phyloP scores from a whole-genome alignment of 2,888 invertebrate species.

The Nesidiocoris tenuis region DNA sequence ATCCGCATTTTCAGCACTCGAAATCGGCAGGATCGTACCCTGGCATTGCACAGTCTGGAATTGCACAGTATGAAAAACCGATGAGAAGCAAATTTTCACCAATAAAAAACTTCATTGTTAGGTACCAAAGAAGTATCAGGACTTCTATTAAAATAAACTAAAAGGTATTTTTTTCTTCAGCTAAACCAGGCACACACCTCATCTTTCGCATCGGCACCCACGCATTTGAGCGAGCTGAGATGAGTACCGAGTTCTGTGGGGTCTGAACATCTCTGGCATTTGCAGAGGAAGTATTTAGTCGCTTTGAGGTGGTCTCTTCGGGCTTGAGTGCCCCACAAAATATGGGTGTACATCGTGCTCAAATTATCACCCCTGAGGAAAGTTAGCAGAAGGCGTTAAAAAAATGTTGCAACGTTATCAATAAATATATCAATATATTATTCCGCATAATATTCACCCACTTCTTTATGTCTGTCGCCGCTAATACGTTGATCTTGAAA shows the following conservation, averaged over 20 bases:
- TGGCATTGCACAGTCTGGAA: conserved; percentile 40
- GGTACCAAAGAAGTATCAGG: no score
- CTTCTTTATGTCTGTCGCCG: conserved; percentile 66
- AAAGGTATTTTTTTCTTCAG: not conserved
- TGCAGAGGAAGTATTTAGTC: conserved; percentile 77
- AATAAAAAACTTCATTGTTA: no score
- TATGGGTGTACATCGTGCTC: conserved; percentile 83
- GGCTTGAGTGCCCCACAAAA: conserved; percentile 81
- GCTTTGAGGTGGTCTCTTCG: conserved; percentile 74
- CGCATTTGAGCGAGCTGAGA: conserved; percentile 69
- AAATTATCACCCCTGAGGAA: conserved; percentile 66
- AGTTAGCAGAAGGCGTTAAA: not conserved
- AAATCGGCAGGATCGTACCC: conserved; percentile 63
- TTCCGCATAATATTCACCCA: conserved; percentile 46
- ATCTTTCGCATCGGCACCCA: conserved; percentile 51
- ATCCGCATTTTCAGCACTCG: conserved; percentile 68
- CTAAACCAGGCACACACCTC: conserved; percentile 21
- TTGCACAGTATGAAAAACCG: not conserved
- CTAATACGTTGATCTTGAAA: conserved; percentile 68
- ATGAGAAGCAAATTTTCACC: no score
- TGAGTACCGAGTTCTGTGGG: conserved; percentile 78
- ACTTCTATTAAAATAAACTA: no score
- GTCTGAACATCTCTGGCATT: conserved; percentile 72
- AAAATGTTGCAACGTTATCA: not conserved
- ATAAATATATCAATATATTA: not conserved